Percentiles rank a stretch among this genome's conserved stretches.
Evolutionary conservation across 1,140 invertebrate genomes (phyloP).

Genomic region (Phymastichus coffea): DNA sequence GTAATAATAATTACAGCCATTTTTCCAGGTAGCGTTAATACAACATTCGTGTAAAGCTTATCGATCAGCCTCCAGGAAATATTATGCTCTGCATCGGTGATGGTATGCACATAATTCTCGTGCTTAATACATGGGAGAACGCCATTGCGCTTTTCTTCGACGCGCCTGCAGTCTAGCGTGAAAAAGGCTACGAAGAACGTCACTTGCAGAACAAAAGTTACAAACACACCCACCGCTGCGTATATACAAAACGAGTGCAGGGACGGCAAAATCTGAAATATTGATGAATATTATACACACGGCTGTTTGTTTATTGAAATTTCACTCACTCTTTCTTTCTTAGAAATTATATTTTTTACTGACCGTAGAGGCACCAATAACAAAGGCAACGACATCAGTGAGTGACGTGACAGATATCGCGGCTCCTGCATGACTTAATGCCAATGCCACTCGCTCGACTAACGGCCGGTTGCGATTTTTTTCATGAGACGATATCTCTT

Average conservation of each 20-base stretch:
- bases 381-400: constrained; percentile 78
- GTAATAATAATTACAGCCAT: constrained; percentile 60
- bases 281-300: background rate
- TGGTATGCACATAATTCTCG: constrained; percentile 55
- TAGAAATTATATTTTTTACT: constrained; percentile 30
- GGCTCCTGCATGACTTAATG: constrained; percentile 76
- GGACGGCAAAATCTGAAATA: constrained; percentile 67
- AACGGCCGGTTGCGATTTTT: constrained; percentile 58
- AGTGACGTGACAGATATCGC: constrained; percentile 82
- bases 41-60: constrained; percentile 61
- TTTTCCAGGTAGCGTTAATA: constrained; percentile 65
- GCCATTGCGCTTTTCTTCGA: constrained; percentile 66
- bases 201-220: constrained; percentile 73
- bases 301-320: background rate
- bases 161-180: constrained; percentile 67
- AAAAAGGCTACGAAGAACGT: constrained; percentile 80
- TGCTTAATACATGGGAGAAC: constrained; percentile 68
- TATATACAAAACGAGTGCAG: constrained; percentile 76
- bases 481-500: constrained; percentile 55
- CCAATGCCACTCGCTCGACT: constrained; percentile 64
- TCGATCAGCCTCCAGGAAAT: constrained; percentile 58
- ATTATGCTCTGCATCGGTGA: constrained; percentile 43
- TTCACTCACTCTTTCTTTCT: too few species aligned
- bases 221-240: constrained; percentile 69
- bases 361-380: constrained; percentile 70